These are phyloP conservation scores for Ectemnius continuus DNA, from an alignment of 2,888 invertebrate genomes.

Conservation along the genomic window DNA sequence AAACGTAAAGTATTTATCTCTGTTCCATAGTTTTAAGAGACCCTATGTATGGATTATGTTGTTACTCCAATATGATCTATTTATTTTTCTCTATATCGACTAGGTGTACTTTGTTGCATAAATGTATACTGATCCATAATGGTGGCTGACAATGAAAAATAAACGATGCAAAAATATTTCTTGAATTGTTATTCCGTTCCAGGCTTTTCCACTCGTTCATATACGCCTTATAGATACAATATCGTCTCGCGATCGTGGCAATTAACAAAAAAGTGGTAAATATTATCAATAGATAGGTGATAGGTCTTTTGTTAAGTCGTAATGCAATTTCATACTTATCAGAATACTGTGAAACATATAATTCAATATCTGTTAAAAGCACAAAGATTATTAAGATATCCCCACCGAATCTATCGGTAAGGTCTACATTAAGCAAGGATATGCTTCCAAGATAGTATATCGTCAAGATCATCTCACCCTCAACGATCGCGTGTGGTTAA, in stretches of 20 bases:
- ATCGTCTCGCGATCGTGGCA: too few relatives aligned
- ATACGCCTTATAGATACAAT: too few relatives aligned
- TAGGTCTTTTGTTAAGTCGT: not conserved
- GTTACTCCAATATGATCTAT: constrained; percentile 4
- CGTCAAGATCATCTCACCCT: not conserved
- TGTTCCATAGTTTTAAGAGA: constrained; percentile 36
- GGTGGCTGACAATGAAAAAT: constrained; percentile 21
- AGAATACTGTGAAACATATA: constrained; percentile 3
- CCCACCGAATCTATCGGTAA: constrained; percentile 16
- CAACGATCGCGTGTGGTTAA: not conserved
- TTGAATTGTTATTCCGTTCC: not conserved
- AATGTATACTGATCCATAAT: constrained; percentile 17
- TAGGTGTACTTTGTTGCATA: constrained; percentile 12
- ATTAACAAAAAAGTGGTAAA: not conserved
- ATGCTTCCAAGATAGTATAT: constrained; percentile 19
- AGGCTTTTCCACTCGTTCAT: not conserved
- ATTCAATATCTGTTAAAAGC: constrained; percentile 10
- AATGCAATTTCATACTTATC: constrained; percentile 7
- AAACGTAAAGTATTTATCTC: constrained; percentile 28
- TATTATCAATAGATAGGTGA: not conserved
- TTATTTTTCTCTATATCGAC: constrained; percentile 16
- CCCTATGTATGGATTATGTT: constrained; percentile 4
- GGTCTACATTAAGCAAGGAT: constrained; percentile 8
- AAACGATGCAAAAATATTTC: constrained; percentile 6
- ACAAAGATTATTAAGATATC: constrained; percentile 14